Conservation (phyloP, 2,113 vertebrate species). For the Calidris pugnax region DNA sequence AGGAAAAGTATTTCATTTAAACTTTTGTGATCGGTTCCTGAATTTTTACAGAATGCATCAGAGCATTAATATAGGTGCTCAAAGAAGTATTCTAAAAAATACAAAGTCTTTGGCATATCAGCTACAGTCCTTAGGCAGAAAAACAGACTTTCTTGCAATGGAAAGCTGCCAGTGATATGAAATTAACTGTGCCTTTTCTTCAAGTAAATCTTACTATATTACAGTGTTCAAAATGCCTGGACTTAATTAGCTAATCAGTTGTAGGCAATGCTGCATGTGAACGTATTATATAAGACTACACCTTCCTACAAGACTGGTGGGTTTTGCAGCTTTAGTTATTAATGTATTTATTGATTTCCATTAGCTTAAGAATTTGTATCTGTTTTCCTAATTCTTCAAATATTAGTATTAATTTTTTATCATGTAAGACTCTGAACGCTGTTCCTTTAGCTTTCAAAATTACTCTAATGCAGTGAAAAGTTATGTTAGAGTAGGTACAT, state of each 20-base stretch:
- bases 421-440: background rate
- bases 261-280: background rate
- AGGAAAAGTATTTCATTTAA: background rate
- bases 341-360: background rate
- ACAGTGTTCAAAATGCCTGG: background rate
- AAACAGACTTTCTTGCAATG: background rate
- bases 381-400: background rate
- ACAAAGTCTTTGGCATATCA: background rate
- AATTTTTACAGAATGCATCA: background rate
- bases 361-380: background rate
- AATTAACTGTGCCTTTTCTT: background rate
- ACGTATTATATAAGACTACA: background rate
- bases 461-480: background rate
- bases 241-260: background rate
- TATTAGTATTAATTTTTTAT: background rate
- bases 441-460: background rate
- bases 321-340: background rate
- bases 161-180: background rate
- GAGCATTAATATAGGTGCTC: background rate
- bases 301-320: background rate
- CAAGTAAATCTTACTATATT: background rate
- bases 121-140: background rate
- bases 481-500: background rate
- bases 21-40: background rate
- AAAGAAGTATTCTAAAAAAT: background rate